Conservation (phyloP, 2,113 vertebrate genomes). For the Myotis brandtii region DNA sequence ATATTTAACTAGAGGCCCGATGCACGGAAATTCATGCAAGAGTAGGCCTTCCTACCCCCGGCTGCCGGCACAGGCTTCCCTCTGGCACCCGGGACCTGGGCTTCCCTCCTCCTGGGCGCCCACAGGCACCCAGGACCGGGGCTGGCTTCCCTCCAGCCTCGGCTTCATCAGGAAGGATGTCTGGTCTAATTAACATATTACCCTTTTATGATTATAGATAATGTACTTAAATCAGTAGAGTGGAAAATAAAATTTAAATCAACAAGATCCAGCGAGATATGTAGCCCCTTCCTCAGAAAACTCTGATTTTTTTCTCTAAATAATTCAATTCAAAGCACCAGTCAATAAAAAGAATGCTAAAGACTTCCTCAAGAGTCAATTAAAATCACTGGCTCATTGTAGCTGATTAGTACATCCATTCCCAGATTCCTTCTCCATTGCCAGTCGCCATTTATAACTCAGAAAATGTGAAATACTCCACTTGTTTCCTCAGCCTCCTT, state of each 20-base stretch:
- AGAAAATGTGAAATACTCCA: neutral
- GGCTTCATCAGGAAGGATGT: too few relatives aligned
- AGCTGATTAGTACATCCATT: neutral
- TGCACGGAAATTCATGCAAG: too few relatives aligned
- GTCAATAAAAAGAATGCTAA: neutral
- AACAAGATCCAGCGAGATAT: conserved; percentile 16
- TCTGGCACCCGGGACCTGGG: too few relatives aligned
- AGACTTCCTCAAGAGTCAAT: neutral
- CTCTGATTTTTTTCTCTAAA: conserved; percentile 21
- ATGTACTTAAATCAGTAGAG: conserved; percentile 56
- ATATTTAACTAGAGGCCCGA: neutral
- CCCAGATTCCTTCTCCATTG: conserved; percentile 35
- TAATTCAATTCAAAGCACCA: conserved; percentile 40
- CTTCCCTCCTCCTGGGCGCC: too few relatives aligned
- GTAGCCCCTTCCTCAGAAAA: neutral
- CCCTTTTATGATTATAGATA: neutral
- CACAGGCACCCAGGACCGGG: too few relatives aligned
- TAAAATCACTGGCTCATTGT: neutral
- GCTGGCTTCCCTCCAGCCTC: too few relatives aligned
- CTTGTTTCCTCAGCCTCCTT: conserved; percentile 18
- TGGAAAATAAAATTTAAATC: conserved; percentile 55
- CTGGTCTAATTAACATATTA: too few relatives aligned
- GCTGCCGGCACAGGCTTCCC: too few relatives aligned
- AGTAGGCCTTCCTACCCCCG: too few relatives aligned
- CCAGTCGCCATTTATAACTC: conserved; percentile 8